phyloP scores from a whole-genome alignment of 2,797 vertebrate species.

The Pristis pectinata region DNA sequence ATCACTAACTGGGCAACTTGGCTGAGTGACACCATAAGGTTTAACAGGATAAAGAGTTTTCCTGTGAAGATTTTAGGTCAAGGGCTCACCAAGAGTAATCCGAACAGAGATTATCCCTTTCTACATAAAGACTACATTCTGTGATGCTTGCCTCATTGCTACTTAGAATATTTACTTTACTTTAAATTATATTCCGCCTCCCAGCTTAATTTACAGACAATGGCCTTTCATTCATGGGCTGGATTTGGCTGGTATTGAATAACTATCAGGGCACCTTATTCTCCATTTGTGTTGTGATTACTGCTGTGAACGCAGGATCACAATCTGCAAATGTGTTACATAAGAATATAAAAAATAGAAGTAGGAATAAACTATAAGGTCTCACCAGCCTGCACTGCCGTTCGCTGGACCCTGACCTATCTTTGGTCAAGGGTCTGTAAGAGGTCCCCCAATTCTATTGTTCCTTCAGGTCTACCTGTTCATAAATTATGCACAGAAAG shows the following conservation, averaged over 20 bases:
- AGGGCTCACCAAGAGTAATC: neutral
- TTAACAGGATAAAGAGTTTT: conserved; percentile 19
- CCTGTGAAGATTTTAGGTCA: conserved; percentile 14
- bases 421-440: too few species aligned
- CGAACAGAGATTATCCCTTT: conserved; percentile 25
- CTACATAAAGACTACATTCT: conserved; percentile 26
- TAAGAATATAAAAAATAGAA: neutral
- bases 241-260: neutral
- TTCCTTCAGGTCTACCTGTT: too few species aligned
- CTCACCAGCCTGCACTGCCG: too few species aligned
- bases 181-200: conserved; percentile 6
- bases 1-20: neutral
- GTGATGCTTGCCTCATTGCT: neutral
- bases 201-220: conserved; percentile 12
- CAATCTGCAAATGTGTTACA: neutral
- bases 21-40: neutral
- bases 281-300: neutral
- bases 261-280: neutral
- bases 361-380: too few species aligned
- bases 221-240: conserved; percentile 13
- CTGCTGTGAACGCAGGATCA: neutral
- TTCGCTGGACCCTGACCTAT: too few species aligned
- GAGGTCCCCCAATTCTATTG: too few species aligned
- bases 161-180: conserved; percentile 17
- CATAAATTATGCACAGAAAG: too few species aligned